Base-by-base conservation (phyloP, 2,888 invertebrate species). In the Buathra laborator region DNA sequence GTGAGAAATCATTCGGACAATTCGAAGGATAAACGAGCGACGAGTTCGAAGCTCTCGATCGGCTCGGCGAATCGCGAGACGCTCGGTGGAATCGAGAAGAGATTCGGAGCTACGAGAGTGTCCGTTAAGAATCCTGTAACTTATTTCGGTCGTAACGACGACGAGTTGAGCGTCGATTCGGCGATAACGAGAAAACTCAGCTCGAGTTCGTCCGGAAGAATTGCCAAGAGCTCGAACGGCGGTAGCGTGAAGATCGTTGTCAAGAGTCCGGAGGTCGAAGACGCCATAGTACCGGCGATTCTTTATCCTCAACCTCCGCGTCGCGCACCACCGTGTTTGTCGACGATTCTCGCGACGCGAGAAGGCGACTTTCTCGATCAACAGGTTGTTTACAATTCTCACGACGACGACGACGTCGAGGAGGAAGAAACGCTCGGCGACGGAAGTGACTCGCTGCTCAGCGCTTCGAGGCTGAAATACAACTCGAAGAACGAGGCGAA, bases 241-340 rank as follows among this genome's bases (percentile, higher is more conserved):
- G 81, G 94, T 67, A 94, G 94, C 4, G 93, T 95, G 83, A 95
- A 94, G 84, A 94, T 95, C 5, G 94, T 95, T n/a, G 94, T 95
- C 3, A 94, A 94, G 44, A 93, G 94, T 12, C 94, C 95, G 29
- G 95, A 95, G 44, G 93, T 94, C 24, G 97, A 97, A 90, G 94
- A 95, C 59, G 96, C 97, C 88, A 97, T 97, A 67, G 95, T 98
- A 1, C 98, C 97, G 0, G 96, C 96, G 0, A 97, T 97, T 92
- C 95, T 98, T 79, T 95, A 97, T 75, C 97, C 98, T 0, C 97
- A 97, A 92, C 97, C 98, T 67, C 97, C 97, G 0, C 95, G 97
- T 87, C 96, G 97, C 92, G 94, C 95, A 3, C 95, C 95, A 19
- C 90, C 92, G 0, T 94, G 93, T 64, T 48, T 93, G 4, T 90